These are phyloP conservation scores for Phortica okadai DNA, from an alignment of 2,888 invertebrate species.

Conservation along the genomic window DNA sequence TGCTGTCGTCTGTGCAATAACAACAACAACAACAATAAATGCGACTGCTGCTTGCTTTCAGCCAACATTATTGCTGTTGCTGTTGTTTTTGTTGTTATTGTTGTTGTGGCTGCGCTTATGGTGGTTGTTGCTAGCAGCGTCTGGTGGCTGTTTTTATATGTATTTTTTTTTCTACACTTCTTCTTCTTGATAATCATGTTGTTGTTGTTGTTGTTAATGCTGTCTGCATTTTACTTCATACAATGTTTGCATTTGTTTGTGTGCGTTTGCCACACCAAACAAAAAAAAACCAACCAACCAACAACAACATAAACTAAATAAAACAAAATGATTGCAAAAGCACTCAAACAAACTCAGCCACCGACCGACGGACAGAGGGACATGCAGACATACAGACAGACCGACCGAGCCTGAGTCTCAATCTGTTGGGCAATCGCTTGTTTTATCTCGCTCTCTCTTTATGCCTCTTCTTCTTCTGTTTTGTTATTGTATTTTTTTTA, in stretches of 20 bases:
- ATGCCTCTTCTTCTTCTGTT: not conserved
- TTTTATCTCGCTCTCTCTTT: too few relatives aligned
- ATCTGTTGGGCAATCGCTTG: not conserved
- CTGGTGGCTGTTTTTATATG: not conserved
- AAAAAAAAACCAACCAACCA: not conserved
- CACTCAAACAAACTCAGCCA: conserved; percentile 46
- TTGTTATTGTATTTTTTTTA: not conserved
- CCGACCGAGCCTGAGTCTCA: not conserved
- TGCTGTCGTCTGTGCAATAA: conserved; percentile 33
- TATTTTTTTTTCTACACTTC: not conserved
- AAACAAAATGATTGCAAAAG: conserved; percentile 61
- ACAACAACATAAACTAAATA: conserved; percentile 40
- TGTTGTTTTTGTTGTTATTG: conserved; percentile 43
- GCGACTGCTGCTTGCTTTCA: conserved; percentile 53
- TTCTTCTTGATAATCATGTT: not conserved
- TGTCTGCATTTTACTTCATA: conserved; percentile 62
- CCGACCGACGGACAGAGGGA: not conserved
- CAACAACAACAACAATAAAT: conserved; percentile 38
- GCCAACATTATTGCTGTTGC: conserved; percentile 38
- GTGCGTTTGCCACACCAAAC: conserved; percentile 52
- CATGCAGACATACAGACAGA: not conserved
- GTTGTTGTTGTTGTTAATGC: conserved; percentile 32
- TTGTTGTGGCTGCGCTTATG: conserved; percentile 44
- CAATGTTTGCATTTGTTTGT: conserved; percentile 37
- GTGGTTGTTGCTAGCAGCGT: conserved; percentile 34